A percentile compares a stretch with the other conserved stretches of the same genome.
Evolutionary conservation across 2,888 invertebrate genomes (phyloP).

Genomic region (Mechanitis messenoides): DNA sequence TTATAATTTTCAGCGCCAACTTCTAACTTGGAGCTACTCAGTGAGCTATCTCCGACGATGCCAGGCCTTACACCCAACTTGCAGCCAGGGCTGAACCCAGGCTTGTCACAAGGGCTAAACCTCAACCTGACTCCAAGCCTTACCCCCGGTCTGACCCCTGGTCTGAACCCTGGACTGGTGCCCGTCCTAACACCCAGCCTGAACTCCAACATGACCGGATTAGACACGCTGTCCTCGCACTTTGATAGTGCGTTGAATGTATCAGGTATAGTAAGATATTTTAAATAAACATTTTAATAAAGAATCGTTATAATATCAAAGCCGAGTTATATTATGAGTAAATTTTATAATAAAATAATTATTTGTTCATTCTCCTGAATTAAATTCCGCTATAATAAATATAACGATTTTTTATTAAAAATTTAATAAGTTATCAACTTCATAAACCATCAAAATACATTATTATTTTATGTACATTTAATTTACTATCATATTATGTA

Average conservation of each 20-base stretch:
- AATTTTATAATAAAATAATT: no score
- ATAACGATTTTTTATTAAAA: no score
- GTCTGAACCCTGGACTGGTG: slow-evolving; percentile 11
- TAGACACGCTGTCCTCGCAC: background rate
- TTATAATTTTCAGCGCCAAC: slow-evolving; percentile 34
- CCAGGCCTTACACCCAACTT: slow-evolving; percentile 12
- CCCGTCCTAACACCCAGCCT: background rate
- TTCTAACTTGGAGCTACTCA: slow-evolving; percentile 62
- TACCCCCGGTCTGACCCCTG: slow-evolving; percentile 7
- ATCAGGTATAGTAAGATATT: slow-evolving; percentile 4
- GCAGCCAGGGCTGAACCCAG: background rate
- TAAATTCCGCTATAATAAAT: no score
- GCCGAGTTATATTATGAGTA: no score
- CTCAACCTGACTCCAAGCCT: background rate
- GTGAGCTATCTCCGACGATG: slow-evolving; percentile 38
- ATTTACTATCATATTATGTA: no score
- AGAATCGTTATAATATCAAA: no score
- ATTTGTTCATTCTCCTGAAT: no score
- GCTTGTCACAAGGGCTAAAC: slow-evolving; percentile 1
- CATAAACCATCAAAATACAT: no score
- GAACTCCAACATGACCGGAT: background rate
- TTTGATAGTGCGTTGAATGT: slow-evolving; percentile 1
- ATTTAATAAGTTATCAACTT: no score
- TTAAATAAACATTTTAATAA: background rate
- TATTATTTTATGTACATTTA: no score